These are phyloP conservation scores for Cantharis rustica DNA, from an alignment of 2,888 invertebrate genomes.

Conservation along the genomic window DNA sequence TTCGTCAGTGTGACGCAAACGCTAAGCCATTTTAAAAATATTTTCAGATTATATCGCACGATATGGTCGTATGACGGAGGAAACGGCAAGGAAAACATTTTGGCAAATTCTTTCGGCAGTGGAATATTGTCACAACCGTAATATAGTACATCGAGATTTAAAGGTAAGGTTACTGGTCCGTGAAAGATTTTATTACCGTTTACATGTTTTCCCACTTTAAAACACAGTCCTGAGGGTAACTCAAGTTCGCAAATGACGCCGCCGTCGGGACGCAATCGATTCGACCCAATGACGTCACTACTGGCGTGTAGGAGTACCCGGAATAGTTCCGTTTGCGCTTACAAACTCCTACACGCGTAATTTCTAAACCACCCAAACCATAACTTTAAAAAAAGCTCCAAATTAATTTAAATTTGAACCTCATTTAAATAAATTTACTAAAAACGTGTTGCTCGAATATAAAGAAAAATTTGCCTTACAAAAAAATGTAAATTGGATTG, in stretches of 20 bases:
- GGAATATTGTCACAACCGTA: constrained; percentile 92
- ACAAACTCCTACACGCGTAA: constrained; percentile 8
- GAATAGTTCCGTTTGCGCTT: constrained; percentile 14
- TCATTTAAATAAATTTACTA: neutral
- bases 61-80: constrained; percentile 92
- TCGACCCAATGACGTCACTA: constrained; percentile 41
- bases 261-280: constrained; percentile 43
- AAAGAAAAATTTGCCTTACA: neutral
- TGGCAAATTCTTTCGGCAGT: constrained; percentile 97
- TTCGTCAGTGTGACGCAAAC: neutral
- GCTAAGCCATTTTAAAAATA: constrained; percentile 2
- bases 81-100: constrained; percentile 89
- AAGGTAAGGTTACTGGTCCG: constrained; percentile 64
- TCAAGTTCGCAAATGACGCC: constrained; percentile 32
- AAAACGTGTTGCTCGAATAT: neutral
- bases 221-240: constrained; percentile 13
- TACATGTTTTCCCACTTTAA: neutral
- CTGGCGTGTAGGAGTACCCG: constrained; percentile 31
- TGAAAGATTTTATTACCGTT: constrained; percentile 12
- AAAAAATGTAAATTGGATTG: neutral
- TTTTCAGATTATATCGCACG: constrained; percentile 86
- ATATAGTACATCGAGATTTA: constrained; percentile 95
- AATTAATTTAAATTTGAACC: neutral
- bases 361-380: neutral
- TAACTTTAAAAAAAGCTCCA: neutral